Conservation (phyloP, 1,140 invertebrate genomes). For the Hyphantria cunea region DNA sequence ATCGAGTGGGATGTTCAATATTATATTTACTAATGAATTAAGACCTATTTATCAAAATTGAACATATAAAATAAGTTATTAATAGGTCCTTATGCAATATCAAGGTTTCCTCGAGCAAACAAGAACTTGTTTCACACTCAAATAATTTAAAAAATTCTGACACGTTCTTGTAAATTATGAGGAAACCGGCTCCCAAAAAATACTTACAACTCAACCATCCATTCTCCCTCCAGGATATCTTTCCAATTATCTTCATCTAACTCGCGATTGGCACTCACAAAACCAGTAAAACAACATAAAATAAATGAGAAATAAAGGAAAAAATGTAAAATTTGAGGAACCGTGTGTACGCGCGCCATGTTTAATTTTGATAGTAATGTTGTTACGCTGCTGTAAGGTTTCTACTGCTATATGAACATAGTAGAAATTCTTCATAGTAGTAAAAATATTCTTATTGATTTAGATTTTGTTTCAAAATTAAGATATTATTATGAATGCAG, state of each 20-base stretch:
- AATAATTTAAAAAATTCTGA: conserved; percentile 43
- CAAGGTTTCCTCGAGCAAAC: not conserved
- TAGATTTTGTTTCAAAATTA: no score
- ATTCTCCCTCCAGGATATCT: conserved; percentile 72
- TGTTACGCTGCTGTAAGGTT: conserved; percentile 20
- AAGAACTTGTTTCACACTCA: conserved; percentile 15
- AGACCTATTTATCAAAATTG: not conserved
- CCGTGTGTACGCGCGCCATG: conserved; percentile 68
- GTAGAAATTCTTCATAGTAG: no score
- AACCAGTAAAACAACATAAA: conserved; percentile 63
- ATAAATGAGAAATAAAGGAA: conserved; percentile 65
- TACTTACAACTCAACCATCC: conserved; percentile 79
- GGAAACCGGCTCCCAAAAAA: conserved; percentile 46
- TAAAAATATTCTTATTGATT: no score
- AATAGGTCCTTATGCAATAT: not conserved
- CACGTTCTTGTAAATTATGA: conserved; percentile 59
- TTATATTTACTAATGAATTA: conserved; percentile 4
- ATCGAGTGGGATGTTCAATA: conserved; percentile 16
- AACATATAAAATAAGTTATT: not conserved
- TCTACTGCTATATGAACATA: not conserved
- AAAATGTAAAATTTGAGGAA: conserved; percentile 65
- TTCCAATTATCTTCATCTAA: conserved; percentile 75
- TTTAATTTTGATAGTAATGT: conserved; percentile 59
- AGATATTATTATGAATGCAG: no score
- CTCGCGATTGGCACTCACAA: conserved; percentile 63